Evolutionary conservation across 2,888 invertebrate species (phyloP).

Genomic region (Stenodema calcarata): DNA sequence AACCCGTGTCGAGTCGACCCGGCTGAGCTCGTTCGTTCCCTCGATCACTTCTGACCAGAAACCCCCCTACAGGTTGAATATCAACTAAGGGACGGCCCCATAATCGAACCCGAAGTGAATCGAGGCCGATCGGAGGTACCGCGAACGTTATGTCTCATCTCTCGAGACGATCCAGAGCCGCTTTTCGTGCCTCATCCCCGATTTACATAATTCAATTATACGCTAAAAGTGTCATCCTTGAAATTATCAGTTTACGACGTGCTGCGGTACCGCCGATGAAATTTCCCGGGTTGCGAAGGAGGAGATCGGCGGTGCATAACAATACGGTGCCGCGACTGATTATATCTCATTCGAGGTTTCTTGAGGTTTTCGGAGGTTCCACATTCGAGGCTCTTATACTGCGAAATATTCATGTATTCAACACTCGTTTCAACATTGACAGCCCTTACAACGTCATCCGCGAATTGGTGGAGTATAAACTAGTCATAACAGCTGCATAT

Average conservation of each 20-base stretch:
- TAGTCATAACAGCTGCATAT: too few relatives aligned
- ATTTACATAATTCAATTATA: constrained; percentile 24
- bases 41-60: not conserved
- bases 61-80: not conserved
- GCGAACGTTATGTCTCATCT: not conserved
- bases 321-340: not conserved
- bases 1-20: not conserved
- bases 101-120: not conserved
- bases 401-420: too few relatives aligned
- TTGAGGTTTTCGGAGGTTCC: not conserved
- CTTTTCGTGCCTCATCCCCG: not conserved
- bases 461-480: too few relatives aligned
- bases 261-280: not conserved
- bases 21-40: not conserved
- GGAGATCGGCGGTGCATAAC: not conserved
- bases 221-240: not conserved
- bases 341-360: not conserved
- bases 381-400: too few relatives aligned
- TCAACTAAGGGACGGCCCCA: not conserved
- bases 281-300: not conserved
- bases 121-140: not conserved
- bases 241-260: constrained; percentile 21
- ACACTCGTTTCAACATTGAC: too few relatives aligned
- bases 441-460: too few relatives aligned
- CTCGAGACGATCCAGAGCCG: not conserved